Base-by-base conservation (phyloP, 2,797 vertebrate genomes). In the Zalophus californianus region DNA sequence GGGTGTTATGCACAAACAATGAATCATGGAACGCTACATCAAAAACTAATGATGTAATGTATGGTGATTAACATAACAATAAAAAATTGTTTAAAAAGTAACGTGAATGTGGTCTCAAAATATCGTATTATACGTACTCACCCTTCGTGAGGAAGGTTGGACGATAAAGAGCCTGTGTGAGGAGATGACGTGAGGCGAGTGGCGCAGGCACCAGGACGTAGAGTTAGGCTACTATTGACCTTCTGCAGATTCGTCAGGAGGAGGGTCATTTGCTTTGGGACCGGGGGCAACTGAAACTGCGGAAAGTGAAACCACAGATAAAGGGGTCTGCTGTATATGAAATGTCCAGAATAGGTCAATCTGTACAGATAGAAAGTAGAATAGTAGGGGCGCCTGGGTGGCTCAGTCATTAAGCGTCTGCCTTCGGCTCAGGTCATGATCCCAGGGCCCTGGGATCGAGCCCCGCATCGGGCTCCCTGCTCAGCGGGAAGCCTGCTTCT, bases 121-220 rank as follows among this genome's bases (percentile, higher is more conserved):
- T 29, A 16, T 5, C 7, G 3, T 10, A 29, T 75, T 16, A 48
- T 1, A 18, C 8, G 8, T 75, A 75, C 72, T 75, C 41, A 48
- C 72, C 27, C 23, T 44, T 73, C 23, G 2, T 10, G 7, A 48
- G 4, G 15, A 27, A 27, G 29, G 41, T 48, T 8, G 15, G 66
- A 35, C 1, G 15, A 29, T 9, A 18, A 75, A 48, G 48, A 5
- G 27, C 72, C 72, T 48, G 48, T 14, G 44, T 48, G 27, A 48
- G 72, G 44, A 29, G 41, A 48, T 75, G 41, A 48, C 1, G 4
- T 18, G 15, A 29, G 41, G 25, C 8, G 41, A 29, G 8, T 0
- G 14, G 72, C 2, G 3, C 7, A 0, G 25, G 25, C 41, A 16
- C 41, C 44, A 1, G 8, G 72, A 29, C 8, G 41, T 29, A 29